Evolutionary conservation across 2,797 vertebrate genomes (phyloP).

Genomic region (Tadarida brasiliensis): DNA sequence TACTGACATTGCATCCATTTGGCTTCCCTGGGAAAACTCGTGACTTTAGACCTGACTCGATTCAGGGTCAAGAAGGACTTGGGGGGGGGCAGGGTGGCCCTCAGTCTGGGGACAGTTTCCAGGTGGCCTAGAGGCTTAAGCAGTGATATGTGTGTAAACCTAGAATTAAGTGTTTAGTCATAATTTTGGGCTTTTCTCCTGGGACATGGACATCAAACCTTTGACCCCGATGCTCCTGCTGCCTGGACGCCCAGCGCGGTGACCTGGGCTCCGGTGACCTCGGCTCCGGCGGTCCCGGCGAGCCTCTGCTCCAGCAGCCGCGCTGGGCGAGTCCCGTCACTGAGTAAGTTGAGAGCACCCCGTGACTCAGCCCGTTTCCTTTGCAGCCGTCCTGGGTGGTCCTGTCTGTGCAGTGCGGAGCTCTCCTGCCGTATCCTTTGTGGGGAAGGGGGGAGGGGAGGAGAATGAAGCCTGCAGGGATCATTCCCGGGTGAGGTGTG

Average conservation of each 20-base stretch:
- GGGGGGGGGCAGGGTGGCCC: neutral
- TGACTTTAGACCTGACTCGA: neutral
- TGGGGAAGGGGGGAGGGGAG: fast-evolving
- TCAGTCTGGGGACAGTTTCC: neutral
- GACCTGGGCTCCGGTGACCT: too few relatives aligned
- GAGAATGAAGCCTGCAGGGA: too few relatives aligned
- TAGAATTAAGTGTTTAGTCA: neutral
- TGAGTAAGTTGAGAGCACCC: neutral
- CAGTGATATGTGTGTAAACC: neutral
- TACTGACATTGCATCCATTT: neutral
- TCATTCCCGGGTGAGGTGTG: neutral
- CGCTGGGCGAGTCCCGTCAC: fast-evolving
- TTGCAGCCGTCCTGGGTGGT: slow-evolving; percentile 98
- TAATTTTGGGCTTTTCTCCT: neutral
- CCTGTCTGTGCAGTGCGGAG: slow-evolving; percentile 97
- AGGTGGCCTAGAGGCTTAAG: neutral
- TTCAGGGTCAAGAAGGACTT: too few relatives aligned
- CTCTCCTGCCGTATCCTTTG: slow-evolving; percentile 95
- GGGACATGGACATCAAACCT: neutral
- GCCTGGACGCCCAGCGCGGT: neutral
- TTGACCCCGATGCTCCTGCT: neutral
- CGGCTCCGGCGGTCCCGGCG: neutral
- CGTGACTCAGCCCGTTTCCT: slow-evolving; percentile 49
- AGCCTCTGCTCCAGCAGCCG: neutral
- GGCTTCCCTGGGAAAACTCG: neutral